These are phyloP conservation scores for Sturnus vulgaris DNA, from an alignment of 2,113 vertebrate genomes.

Conservation along the genomic window DNA sequence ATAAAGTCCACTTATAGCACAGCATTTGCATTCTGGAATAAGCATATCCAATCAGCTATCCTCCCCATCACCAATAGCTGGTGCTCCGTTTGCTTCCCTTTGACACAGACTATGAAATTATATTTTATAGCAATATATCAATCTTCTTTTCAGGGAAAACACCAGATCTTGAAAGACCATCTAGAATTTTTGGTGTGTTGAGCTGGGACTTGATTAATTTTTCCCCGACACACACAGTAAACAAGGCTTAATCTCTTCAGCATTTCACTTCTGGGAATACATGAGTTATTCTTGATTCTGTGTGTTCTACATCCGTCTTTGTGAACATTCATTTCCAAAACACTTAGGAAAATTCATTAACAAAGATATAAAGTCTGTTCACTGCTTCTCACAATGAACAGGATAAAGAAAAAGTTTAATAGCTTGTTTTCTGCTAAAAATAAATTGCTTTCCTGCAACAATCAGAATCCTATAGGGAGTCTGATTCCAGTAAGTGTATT, in stretches of 20 bases:
- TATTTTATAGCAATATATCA: not conserved
- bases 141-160: not conserved
- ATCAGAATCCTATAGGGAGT: not conserved
- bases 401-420: not conserved
- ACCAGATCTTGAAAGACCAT: not conserved
- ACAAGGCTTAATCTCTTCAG: not conserved
- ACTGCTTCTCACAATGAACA: not conserved
- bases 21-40: not conserved
- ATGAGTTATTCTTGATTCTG: not conserved
- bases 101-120: not conserved
- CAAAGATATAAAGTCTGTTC: not conserved
- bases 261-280: not conserved
- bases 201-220: not conserved
- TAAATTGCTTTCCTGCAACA: slow-evolving; percentile 2
- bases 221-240: not conserved
- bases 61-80: not conserved
- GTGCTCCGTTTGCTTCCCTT: not conserved
- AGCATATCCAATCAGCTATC: not conserved
- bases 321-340: not conserved
- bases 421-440: not conserved
- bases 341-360: slow-evolving; percentile 1
- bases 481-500: not conserved
- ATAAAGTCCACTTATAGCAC: not conserved
- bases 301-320: not conserved
- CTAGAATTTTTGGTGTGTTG: not conserved